Percentiles rank a stretch among this genome's conserved stretches.
phyloP scores from a whole-genome alignment of 2,113 vertebrate genomes.

The Bufo bufo region DNA sequence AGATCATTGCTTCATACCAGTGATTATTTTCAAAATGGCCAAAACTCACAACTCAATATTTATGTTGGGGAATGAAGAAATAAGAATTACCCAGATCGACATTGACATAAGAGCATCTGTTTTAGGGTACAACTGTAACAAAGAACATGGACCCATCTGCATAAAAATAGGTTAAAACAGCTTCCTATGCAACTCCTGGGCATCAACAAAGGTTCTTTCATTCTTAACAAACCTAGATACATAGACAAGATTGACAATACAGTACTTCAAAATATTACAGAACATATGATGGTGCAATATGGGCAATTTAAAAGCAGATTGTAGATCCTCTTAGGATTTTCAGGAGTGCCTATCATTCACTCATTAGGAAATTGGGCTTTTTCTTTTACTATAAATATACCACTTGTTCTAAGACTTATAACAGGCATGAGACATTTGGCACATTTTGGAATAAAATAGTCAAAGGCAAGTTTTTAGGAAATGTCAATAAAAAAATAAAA shows the following conservation, averaged over 20 bases:
- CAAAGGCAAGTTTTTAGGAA: background rate
- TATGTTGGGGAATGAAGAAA: background rate
- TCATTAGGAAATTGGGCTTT: background rate
- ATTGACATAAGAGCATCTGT: background rate
- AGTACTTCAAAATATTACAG: background rate
- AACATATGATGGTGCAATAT: background rate
- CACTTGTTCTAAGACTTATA: background rate
- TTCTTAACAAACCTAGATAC: background rate
- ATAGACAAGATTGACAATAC: background rate
- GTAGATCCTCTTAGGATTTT: too few species aligned
- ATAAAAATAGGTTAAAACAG: background rate
- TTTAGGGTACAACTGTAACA: conserved; percentile 27
- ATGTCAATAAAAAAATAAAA: background rate
- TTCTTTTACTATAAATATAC: background rate
- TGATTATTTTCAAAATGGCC: background rate
- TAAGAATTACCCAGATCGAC: background rate
- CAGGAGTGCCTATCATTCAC: background rate
- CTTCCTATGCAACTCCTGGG: background rate
- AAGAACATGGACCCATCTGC: conserved; percentile 25
- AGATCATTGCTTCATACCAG: conserved; percentile 10
- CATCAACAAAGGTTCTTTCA: background rate
- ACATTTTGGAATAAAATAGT: background rate
- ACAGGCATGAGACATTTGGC: background rate
- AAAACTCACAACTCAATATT: background rate
- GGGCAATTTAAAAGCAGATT: background rate